Evolutionary conservation across 1,140 invertebrate genomes (phyloP).

Genomic region (Marisa cornuarietis): DNA sequence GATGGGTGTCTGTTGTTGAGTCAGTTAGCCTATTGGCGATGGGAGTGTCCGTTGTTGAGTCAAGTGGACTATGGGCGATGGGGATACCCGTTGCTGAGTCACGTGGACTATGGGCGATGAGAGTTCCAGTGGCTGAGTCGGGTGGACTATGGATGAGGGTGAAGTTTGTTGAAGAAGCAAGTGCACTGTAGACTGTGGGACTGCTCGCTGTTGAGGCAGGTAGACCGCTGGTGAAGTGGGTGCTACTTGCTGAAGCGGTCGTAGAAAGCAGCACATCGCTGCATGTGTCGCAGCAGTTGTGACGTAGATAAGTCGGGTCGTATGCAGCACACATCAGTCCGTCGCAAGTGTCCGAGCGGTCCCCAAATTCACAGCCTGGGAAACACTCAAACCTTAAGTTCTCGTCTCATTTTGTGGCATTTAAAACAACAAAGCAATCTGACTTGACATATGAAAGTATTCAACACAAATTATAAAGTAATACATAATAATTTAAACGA

Average conservation of each 20-base stretch:
- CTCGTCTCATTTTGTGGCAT: neutral
- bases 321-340: slow-evolving; percentile 22
- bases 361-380: slow-evolving; percentile 34
- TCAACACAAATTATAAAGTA: no score
- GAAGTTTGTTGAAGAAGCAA: neutral
- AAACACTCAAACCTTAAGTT: neutral
- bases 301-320: slow-evolving; percentile 16
- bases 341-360: slow-evolving; percentile 18
- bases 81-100: neutral
- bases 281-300: slow-evolving; percentile 34
- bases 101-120: neutral
- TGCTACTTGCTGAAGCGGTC: slow-evolving; percentile 15
- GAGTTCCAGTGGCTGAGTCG: neutral
- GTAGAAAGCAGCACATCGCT: slow-evolving; percentile 17
- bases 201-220: neutral
- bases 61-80: neutral
- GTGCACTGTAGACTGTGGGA: neutral
- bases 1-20: neutral
- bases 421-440: no score
- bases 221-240: slow-evolving; percentile 2
- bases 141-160: no score
- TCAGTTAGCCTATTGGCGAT: neutral
- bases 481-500: no score
- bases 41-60: neutral
- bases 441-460: no score